Conservation (phyloP, 1,140 invertebrate species). For the Callitettix versicolor region DNA sequence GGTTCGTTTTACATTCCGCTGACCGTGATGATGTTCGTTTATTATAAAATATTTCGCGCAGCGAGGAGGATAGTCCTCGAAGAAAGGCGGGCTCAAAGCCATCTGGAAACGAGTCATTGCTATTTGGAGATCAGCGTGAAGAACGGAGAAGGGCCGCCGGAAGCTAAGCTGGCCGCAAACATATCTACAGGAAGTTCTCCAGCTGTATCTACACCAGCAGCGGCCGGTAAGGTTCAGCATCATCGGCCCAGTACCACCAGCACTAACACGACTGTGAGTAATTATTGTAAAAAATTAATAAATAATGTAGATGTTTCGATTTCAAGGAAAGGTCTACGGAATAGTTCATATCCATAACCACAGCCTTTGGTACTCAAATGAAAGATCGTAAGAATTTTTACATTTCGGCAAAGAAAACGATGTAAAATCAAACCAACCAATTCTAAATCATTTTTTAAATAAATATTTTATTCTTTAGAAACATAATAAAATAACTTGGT, state of each 20-base stretch:
- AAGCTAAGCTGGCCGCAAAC: conserved; percentile 42
- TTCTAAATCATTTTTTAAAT: no score
- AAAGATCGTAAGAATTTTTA: not conserved
- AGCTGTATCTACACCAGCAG: conserved; percentile 32
- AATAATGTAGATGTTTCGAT: not conserved
- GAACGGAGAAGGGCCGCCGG: conserved; percentile 52
- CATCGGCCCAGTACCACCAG: conserved; percentile 43
- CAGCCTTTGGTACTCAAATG: not conserved
- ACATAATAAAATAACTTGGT: no score
- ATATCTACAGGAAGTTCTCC: conserved; percentile 24
- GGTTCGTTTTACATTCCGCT: conserved; percentile 84
- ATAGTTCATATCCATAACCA: no score
- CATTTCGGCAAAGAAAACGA: not conserved
- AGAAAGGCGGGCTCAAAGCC: conserved; percentile 73
- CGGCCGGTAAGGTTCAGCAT: conserved; percentile 34
- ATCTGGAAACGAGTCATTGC: conserved; percentile 62
- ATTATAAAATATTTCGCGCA: conserved; percentile 82
- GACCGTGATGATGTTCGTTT: conserved; percentile 81
- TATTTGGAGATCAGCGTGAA: conserved; percentile 55
- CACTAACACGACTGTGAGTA: conserved; percentile 50
- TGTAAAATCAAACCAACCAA: not conserved
- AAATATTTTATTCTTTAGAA: no score
- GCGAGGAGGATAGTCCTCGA: conserved; percentile 74
- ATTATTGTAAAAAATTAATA: no score
- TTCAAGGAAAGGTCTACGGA: no score